A percentile compares a stretch with the other conserved stretches of the same genome.
Evolutionary conservation across 2,888 invertebrate genomes (phyloP).

Genomic region (Dryococelus australis): DNA sequence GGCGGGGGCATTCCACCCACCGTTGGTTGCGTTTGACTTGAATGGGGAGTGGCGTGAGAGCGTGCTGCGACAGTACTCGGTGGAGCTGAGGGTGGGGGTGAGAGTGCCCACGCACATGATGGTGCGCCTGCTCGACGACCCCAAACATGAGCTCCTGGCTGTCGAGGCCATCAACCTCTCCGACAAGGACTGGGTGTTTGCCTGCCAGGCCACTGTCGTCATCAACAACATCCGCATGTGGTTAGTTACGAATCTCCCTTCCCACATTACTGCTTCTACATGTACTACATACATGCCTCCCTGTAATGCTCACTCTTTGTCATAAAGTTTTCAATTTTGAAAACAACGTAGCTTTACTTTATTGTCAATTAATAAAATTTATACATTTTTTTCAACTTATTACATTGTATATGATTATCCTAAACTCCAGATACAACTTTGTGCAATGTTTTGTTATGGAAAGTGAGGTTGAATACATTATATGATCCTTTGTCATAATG

Average conservation of each 20-base stretch:
- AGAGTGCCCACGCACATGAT: conserved; percentile 62
- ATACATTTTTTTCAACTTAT: too few relatives aligned
- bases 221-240: conserved; percentile 65
- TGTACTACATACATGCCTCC: too few relatives aligned
- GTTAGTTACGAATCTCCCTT: conserved; percentile 41
- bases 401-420: too few relatives aligned
- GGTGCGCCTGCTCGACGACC: conserved; percentile 66
- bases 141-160: conserved; percentile 67
- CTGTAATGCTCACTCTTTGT: too few relatives aligned
- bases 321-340: too few relatives aligned
- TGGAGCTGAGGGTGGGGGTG: conserved; percentile 55
- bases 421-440: too few relatives aligned
- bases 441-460: too few relatives aligned
- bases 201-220: conserved; percentile 70
- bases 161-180: conserved; percentile 74
- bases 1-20: conserved; percentile 53
- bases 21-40: conserved; percentile 53
- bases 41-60: conserved; percentile 63
- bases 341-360: too few relatives aligned
- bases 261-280: background rate
- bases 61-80: conserved; percentile 58
- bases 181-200: conserved; percentile 78
- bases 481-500: too few relatives aligned
- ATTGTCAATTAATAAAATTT: too few relatives aligned
- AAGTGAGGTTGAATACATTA: too few relatives aligned